Evolutionary conservation across 2,797 vertebrate species (phyloP).

Genomic region (Lemur catta): DNA sequence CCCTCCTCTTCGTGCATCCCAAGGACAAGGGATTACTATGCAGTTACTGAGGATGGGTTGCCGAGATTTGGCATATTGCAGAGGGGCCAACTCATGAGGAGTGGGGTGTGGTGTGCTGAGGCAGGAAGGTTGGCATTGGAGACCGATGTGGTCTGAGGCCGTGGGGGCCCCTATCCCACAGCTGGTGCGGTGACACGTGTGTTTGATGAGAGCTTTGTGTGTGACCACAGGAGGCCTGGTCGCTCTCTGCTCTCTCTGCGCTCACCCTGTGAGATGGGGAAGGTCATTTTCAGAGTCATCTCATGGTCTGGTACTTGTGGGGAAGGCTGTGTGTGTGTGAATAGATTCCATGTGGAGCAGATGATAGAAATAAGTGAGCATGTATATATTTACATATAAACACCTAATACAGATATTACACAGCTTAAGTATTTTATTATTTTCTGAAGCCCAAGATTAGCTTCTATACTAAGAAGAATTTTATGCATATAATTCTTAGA

Average conservation of each 20-base stretch:
- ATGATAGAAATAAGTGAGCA: neutral
- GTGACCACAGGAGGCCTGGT: neutral
- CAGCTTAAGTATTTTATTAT: neutral
- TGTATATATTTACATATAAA: neutral
- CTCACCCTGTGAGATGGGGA: neutral
- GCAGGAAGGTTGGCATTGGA: neutral
- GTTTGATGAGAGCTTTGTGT: neutral
- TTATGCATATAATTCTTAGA: neutral
- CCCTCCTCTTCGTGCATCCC: neutral
- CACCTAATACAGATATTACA: neutral
- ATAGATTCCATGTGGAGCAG: neutral
- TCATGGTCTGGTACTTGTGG: neutral
- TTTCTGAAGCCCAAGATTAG: neutral
- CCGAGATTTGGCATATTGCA: too few species aligned
- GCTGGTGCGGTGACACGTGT: neutral
- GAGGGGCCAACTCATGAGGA: fast-evolving
- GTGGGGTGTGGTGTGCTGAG: neutral
- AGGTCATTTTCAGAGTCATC: neutral
- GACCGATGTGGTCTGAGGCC: neutral
- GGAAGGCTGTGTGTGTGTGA: neutral
- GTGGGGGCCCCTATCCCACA: neutral
- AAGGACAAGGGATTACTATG: neutral
- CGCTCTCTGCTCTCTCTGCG: too few species aligned
- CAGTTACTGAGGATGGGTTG: neutral
- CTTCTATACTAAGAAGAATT: neutral